Conservation (phyloP, 2,888 invertebrate species). For the Caenorhabditis sp. region DNA sequence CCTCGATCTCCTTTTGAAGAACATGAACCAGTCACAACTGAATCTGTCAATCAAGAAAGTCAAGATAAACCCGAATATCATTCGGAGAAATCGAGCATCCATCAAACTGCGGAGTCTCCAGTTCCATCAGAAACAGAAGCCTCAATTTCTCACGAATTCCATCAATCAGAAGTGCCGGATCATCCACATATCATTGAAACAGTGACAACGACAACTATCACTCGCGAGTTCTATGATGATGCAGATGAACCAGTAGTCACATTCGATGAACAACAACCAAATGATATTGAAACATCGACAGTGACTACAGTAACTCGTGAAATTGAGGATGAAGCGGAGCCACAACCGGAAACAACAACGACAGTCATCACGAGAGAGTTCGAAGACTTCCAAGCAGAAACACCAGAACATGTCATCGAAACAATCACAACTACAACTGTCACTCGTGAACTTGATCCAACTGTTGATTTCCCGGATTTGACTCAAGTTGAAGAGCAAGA, state of each 20-base stretch:
- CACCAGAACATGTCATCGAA: slow-evolving; percentile 2
- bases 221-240: slow-evolving; percentile 1
- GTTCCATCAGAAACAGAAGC: slow-evolving; percentile 6
- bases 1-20: too few species aligned
- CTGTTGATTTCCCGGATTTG: slow-evolving; percentile 2
- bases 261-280: slow-evolving; percentile 3
- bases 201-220: slow-evolving; percentile 2
- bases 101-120: slow-evolving; percentile 8
- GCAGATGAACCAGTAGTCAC: neutral
- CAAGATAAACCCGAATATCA: neutral
- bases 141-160: too few species aligned
- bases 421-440: slow-evolving; percentile 17
- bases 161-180: neutral
- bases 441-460: slow-evolving; percentile 6
- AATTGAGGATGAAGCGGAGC: slow-evolving; percentile 2
- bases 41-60: slow-evolving; percentile 4
- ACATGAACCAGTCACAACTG: neutral
- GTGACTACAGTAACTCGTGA: slow-evolving; percentile 4
- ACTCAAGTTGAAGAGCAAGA: neutral
- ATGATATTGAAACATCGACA: slow-evolving; percentile 11
- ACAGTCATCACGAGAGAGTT: slow-evolving; percentile 5
- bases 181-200: slow-evolving; percentile 4
- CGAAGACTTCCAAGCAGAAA: slow-evolving; percentile 8
- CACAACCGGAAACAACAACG: neutral
- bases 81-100: neutral